phyloP scores from a whole-genome alignment of 2,888 invertebrate species.

The Allophyes oxyacanthae region DNA sequence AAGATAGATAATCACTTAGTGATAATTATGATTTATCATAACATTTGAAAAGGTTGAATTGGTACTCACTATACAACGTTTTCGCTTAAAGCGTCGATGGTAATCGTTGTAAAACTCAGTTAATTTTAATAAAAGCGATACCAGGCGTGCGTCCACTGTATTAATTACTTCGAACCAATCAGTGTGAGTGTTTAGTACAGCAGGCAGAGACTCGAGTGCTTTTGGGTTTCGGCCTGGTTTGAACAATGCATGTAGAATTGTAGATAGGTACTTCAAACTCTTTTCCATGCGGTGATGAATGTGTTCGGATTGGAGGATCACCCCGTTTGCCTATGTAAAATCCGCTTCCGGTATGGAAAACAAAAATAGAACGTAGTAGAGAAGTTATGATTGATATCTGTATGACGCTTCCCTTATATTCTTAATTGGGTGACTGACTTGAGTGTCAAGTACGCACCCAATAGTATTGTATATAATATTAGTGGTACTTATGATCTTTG shows the following conservation, averaged over 20 bases:
- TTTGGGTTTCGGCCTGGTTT: neutral
- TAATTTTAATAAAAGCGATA: slow-evolving; percentile 59
- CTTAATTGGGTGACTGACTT: too few species aligned
- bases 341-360: too few species aligned
- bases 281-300: slow-evolving; percentile 3
- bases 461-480: too few species aligned
- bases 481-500: too few species aligned
- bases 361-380: too few species aligned
- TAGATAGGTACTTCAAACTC: slow-evolving; percentile 18
- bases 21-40: too few species aligned
- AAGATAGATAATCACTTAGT: too few species aligned
- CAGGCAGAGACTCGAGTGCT: slow-evolving; percentile 37
- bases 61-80: slow-evolving; percentile 1
- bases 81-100: slow-evolving; percentile 33
- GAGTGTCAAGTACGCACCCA: too few species aligned
- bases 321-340: too few species aligned
- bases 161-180: slow-evolving; percentile 61
- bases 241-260: slow-evolving; percentile 19
- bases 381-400: too few species aligned
- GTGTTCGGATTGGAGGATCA: slow-evolving; percentile 1
- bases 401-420: too few species aligned
- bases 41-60: too few species aligned
- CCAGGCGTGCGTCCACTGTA: slow-evolving; percentile 46
- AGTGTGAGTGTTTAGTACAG: slow-evolving; percentile 43
- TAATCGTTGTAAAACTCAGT: slow-evolving; percentile 47